Evolutionary conservation across 1,140 invertebrate genomes (phyloP).

Genomic region (Ephestia elutella): DNA sequence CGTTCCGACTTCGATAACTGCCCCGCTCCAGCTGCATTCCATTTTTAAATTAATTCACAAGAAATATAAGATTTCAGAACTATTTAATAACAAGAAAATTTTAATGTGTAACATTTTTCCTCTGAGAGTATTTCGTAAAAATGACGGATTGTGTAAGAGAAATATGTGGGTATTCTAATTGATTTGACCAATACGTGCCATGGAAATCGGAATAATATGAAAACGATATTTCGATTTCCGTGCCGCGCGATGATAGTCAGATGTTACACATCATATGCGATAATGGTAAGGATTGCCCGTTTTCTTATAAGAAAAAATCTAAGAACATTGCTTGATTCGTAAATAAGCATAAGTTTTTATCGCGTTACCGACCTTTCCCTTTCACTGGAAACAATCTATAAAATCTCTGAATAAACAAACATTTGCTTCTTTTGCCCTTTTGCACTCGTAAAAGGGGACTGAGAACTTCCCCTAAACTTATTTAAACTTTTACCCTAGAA

Average conservation of each 20-base stretch:
- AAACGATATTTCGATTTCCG: too few species aligned
- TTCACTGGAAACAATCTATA: slow-evolving; percentile 49
- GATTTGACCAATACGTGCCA: too few species aligned
- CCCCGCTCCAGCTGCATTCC: slow-evolving; percentile 48
- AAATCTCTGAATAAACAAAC: slow-evolving; percentile 71
- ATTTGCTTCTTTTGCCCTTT: slow-evolving; percentile 65
- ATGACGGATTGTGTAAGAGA: too few species aligned
- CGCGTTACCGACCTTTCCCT: slow-evolving; percentile 28
- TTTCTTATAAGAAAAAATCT: too few species aligned
- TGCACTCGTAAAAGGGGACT: slow-evolving; percentile 65
- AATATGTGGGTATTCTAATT: too few species aligned
- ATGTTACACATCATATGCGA: too few species aligned
- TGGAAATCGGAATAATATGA: too few species aligned
- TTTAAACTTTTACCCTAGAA: slow-evolving; percentile 70
- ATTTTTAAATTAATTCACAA: slow-evolving; percentile 69
- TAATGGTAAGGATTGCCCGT: too few species aligned
- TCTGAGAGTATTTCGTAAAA: too few species aligned
- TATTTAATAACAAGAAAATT: too few species aligned
- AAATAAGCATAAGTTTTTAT: slow-evolving; percentile 9
- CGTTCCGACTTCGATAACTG: slow-evolving; percentile 62
- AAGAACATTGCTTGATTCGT: background rate
- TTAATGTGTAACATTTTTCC: too few species aligned
- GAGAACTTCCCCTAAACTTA: slow-evolving; percentile 65
- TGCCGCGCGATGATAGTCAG: too few species aligned
- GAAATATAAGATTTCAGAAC: slow-evolving; percentile 61